A percentile compares a stretch with the other conserved stretches of the same genome.
Evolutionary conservation across 1,140 invertebrate genomes (phyloP).

Genomic region (Ctenoplectra terminalis): DNA sequence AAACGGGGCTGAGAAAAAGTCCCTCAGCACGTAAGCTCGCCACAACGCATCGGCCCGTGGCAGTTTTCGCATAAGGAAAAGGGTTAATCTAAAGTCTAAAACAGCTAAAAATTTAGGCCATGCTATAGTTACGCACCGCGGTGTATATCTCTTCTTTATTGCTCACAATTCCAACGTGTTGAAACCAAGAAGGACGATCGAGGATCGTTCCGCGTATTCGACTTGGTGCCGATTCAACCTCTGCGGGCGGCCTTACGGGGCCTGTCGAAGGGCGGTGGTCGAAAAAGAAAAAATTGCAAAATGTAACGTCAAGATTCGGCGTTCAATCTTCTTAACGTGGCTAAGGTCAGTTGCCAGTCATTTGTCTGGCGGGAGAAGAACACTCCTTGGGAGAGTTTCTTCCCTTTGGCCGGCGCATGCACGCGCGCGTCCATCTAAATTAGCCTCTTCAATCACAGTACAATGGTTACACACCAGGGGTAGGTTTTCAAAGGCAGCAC

Average conservation of each 20-base stretch:
- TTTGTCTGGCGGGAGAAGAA: constrained; percentile 56
- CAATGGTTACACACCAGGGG: constrained; percentile 65
- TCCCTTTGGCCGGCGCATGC: constrained; percentile 30
- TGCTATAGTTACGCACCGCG: too few species aligned
- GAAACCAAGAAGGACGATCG: background rate
- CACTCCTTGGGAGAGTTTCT: constrained; percentile 56
- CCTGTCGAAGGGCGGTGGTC: background rate
- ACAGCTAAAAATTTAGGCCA: too few species aligned
- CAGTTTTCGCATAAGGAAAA: too few species aligned
- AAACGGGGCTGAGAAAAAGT: too few species aligned
- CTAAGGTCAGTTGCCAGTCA: constrained; percentile 62
- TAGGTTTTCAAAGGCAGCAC: constrained; percentile 61
- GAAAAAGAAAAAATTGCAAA: constrained; percentile 6
- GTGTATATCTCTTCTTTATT: too few species aligned
- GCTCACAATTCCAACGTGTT: background rate
- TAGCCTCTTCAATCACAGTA: constrained; percentile 68
- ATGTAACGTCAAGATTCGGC: constrained; percentile 55
- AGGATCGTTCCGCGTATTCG: background rate
- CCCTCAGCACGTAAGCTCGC: too few species aligned
- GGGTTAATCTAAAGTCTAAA: too few species aligned
- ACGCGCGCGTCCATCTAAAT: constrained; percentile 66
- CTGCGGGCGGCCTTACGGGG: background rate
- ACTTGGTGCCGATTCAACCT: constrained; percentile 49
- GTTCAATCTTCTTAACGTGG: constrained; percentile 61
- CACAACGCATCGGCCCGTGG: too few species aligned